Base-by-base conservation (phyloP, 2,113 vertebrate species). In the Syngnathoides biaculeatus region DNA sequence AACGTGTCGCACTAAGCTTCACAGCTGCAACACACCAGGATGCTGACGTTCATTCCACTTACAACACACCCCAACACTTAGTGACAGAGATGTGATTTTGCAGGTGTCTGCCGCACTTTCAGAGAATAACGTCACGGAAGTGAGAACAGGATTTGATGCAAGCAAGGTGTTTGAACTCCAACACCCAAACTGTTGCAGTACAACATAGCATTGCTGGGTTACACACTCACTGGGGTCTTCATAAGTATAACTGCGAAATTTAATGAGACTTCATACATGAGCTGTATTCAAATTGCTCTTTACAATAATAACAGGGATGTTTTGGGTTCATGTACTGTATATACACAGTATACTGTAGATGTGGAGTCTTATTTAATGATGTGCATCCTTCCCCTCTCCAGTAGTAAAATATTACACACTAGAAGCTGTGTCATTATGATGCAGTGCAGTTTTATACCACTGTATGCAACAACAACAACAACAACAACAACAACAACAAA, bases 21-120 rank as follows among this genome's bases (percentile, higher is more conserved):
- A 39, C 30, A 42, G 26, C 57, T 30, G 65, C 26, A 17, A 57
- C 64, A 67, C 45, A 40, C 38, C 0, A 30, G 72, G 75, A 71
- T 67, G 72, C 76, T 84, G 83, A 84, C 75, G 60, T 72, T 58
- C 48, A 50, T 74, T 48, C 64, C 83, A 79, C 68, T 38, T 62
- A 56, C 63, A 67, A 57, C 55, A 57, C n/a, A 1, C 47, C 22
- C 27, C 39, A 56, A 68, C 67, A 64, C 67, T 43, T 22, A 45
- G 20, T 72, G 47, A 20, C 7, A 63, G 19, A 70, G 50, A 24
- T 2, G 6, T 62, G 62, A 66, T 68, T 42, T 48, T 48, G 65
- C 20, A 67, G 43, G 42, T 30, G n/a, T 26, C 39, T 42, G 45
- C 69, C 24, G 4, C 53, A 57, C 56, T 64, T 5, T 35, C 55